phyloP scores from a whole-genome alignment of 2,888 invertebrate genomes.

The Erpobdella octoculata region DNA sequence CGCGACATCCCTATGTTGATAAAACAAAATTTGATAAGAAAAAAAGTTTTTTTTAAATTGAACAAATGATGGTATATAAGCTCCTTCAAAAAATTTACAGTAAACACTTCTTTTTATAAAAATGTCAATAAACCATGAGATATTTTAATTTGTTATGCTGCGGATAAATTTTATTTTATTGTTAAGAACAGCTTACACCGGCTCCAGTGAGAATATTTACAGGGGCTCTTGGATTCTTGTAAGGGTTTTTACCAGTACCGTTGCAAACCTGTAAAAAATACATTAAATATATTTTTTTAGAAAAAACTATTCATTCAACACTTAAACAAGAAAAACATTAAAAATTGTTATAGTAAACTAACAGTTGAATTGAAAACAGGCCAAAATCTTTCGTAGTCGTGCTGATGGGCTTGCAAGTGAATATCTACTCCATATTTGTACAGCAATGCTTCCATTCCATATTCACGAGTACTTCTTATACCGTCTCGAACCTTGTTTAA shows the following conservation, averaged over 20 bases:
- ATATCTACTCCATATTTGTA: constrained; percentile 83
- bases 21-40: too few species aligned
- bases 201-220: constrained; percentile 84
- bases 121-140: too few species aligned
- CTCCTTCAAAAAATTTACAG: too few species aligned
- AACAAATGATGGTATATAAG: too few species aligned
- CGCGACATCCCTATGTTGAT: constrained; percentile 72
- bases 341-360: neutral
- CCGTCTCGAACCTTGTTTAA: constrained; percentile 28
- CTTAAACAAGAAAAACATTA: neutral
- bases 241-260: constrained; percentile 62
- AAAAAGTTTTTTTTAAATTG: too few species aligned
- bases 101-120: too few species aligned
- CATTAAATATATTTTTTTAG: too few species aligned
- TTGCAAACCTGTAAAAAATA: constrained; percentile 57
- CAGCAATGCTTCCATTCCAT: constrained; percentile 69
- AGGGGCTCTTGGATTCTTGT: constrained; percentile 71
- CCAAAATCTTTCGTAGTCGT: constrained; percentile 90
- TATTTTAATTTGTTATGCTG: too few species aligned
- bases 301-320: too few species aligned
- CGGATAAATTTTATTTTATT: too few species aligned
- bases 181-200: too few species aligned
- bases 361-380: constrained; percentile 74
- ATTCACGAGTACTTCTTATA: constrained; percentile 26
- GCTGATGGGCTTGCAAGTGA: constrained; percentile 92